These are phyloP conservation scores for Lanistes nyassanus DNA, from an alignment of 1,140 invertebrate genomes.

Conservation along the genomic window DNA sequence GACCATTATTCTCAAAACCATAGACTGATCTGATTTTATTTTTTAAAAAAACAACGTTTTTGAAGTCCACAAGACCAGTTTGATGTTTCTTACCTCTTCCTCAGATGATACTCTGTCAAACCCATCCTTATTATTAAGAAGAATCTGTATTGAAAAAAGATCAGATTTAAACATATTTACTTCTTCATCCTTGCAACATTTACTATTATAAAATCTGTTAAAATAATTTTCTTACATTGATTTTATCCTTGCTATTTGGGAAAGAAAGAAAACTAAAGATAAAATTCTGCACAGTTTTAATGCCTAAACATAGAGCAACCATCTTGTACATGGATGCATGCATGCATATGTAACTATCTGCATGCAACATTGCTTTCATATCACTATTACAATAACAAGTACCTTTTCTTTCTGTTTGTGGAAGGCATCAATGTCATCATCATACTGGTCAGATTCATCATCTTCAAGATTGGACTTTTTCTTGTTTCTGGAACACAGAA, in stretches of 20 bases:
- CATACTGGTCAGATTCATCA: neutral
- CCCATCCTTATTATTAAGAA: neutral
- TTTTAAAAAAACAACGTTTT: neutral
- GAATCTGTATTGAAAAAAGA: neutral
- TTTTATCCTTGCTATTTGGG: no score
- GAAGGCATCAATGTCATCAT: slow-evolving; percentile 3
- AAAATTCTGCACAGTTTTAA: no score
- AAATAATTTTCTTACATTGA: neutral
- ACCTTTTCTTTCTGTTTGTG: slow-evolving; percentile 15
- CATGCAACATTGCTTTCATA: no score
- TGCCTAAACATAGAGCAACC: no score
- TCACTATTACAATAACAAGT: no score
- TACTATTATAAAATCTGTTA: neutral
- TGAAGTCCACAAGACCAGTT: neutral
- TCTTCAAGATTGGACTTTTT: no score
- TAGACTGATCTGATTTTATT: neutral
- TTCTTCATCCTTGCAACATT: neutral
- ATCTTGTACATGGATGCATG: no score
- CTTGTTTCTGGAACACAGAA: no score
- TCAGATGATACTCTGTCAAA: neutral
- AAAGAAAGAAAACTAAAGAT: no score
- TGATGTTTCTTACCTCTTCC: neutral
- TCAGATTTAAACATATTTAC: neutral
- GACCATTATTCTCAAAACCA: neutral
- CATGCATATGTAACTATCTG: no score